Base-by-base conservation (phyloP, 2,113 vertebrate genomes). In the Cyanistes caeruleus region DNA sequence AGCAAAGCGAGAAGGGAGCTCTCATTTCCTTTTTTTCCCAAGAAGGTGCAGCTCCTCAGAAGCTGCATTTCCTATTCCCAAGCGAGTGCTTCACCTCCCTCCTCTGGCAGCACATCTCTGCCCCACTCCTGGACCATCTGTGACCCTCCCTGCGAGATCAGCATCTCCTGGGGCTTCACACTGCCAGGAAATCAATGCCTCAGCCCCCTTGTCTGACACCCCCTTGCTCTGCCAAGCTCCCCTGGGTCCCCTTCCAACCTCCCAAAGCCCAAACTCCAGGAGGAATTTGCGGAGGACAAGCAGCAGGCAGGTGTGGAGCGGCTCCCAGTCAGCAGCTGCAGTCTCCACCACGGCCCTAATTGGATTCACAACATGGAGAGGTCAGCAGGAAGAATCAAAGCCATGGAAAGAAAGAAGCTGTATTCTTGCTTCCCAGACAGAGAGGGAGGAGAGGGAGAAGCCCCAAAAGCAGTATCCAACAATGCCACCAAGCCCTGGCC, bases 311-410 rank as follows among this genome's bases (percentile, higher is more conserved):
- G 95, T 97, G 95, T 30, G 3, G 80, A 67, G 85, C 9, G 16
- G 94, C 91, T 44, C 81, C 90, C 73, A 95, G 94, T 0, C 20
- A 51, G 75, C 62, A 96, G 92, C 97, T 96, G 97, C 94, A 85
- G 90, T 13, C 83, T 82, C 48, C 48, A 95, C 95, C 84, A 48
- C 89, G 65, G 80, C 89, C 94, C 93, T 98, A 93, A 97, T 67
- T 96, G 97, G 97, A 97, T 96, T 97, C 97, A 92, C 96, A 95
- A 94, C 97, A 77, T 95, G 93, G 97, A 95, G 84, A 79, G 97
- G 97, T 98, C 98, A 97, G 97, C 83, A 73, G 95, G 94, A 94
- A 92, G 93, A 97, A 96, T 97, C 95, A 96, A 97, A 98, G 97
- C 59, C 74, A 59, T 77, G 95, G 97, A 69, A 95, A 93, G 89